These are phyloP conservation scores for Myrmecobius fasciatus DNA, from an alignment of 2,113 vertebrate genomes.

Conservation along the genomic window DNA sequence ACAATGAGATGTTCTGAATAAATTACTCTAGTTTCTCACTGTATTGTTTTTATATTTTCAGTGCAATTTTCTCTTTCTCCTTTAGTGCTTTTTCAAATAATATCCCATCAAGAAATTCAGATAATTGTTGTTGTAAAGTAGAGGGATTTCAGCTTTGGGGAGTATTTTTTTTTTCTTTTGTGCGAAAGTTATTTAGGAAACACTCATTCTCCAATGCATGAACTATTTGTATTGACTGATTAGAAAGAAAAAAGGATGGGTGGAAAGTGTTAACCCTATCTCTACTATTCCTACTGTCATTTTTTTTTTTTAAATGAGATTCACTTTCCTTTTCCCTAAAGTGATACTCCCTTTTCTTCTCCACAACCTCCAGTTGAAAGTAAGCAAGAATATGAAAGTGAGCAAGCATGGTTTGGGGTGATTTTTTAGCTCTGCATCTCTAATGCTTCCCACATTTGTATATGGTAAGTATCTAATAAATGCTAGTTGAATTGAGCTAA, in stretches of 20 bases:
- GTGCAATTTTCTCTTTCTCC: conserved; percentile 49
- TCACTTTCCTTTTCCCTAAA: conserved; percentile 17
- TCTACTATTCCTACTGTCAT: neutral
- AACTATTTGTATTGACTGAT: conserved; percentile 21
- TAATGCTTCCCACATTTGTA: neutral
- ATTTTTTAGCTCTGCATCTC: neutral
- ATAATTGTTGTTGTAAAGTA: conserved; percentile 23
- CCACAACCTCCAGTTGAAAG: neutral
- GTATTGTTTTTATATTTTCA: conserved; percentile 41
- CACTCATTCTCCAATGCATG: conserved; percentile 10
- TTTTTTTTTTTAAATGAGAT: neutral
- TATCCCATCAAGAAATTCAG: conserved; percentile 36
- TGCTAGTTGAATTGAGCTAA: neutral
- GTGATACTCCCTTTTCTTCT: neutral
- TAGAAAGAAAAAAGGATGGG: neutral
- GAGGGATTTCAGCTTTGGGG: neutral
- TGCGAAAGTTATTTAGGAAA: conserved; percentile 46
- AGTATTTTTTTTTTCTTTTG: conserved; percentile 45
- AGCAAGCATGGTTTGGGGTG: neutral
- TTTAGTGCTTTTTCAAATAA: conserved; percentile 48
- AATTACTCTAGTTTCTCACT: conserved; percentile 62
- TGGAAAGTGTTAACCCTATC: neutral
- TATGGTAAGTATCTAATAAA: neutral
- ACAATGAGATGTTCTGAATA: conserved; percentile 68
- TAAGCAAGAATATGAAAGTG: neutral